Base-by-base conservation (phyloP, 2,113 vertebrate genomes). In the Nannobrachium achirus region DNA sequence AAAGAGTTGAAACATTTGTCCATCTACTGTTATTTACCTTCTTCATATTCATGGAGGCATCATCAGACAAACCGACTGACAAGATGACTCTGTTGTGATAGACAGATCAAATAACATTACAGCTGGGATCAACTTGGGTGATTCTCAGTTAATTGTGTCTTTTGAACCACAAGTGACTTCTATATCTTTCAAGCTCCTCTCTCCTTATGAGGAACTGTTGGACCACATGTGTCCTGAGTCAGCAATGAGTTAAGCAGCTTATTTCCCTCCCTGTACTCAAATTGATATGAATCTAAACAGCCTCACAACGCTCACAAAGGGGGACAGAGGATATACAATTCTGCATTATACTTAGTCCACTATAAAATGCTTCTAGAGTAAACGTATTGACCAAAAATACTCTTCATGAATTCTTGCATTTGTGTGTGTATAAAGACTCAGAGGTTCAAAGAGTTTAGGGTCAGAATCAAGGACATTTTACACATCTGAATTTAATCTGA, bases 231-330 rank as follows among this genome's bases (percentile, higher is more conserved):
- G 59, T 63, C 78, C 82, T 82, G 84, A 88, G 77, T 89, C 86
- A 89, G 86, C 81, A 15, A 48, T 63, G 52, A 58, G 52, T 81
- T 88, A 88, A 91, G 86, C 75, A 79, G 88, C 89, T 89, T 91
- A 91, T 56, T 20, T 64, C 76, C 64, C 78, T 57, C 16, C 45
- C 66, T 84, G 73, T 81, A 64, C 71, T 82, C 51, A 77, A 81
- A 10, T 20, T 49, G 60, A 80, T 84, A n/a, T 40, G 79, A 84
- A 76, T 79, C 83, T 81, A 71, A 64, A 63, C 50, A 56, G 44
- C 48, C 64, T 77, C 62, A 56, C 69, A 48, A 39, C 18, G 1
- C 15, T 8, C 16, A 8, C 50, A 52, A 8, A 7, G 50, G 50
- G 49, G 50, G 15, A 6, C 8, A 18, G 8, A 11, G 20, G 20